Evolutionary conservation across 2,888 invertebrate species (phyloP).

Genomic region (Hetaerina titia): DNA sequence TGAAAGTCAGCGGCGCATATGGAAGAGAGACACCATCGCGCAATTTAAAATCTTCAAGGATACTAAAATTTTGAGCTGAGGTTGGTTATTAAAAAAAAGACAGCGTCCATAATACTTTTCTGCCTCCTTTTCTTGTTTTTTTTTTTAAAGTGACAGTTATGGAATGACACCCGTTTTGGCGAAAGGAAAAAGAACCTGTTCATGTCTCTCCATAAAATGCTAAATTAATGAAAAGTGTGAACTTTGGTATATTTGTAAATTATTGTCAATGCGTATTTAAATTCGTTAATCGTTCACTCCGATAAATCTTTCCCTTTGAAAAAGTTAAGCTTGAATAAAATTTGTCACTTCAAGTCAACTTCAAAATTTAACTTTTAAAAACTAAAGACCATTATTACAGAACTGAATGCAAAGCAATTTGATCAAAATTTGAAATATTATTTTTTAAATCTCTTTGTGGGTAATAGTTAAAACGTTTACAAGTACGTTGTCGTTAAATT

Average conservation of each 20-base stretch:
- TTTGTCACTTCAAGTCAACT: no score
- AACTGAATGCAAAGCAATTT: no score
- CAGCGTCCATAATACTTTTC: neutral
- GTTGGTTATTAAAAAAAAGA: neutral
- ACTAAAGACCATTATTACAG: no score
- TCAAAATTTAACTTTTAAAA: no score
- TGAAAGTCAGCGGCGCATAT: neutral
- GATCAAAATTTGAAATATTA: no score
- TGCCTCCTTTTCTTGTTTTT: neutral
- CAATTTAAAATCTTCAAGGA: slow-evolving; percentile 34
- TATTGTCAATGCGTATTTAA: neutral
- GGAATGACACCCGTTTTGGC: slow-evolving; percentile 41
- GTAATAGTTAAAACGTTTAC: no score
- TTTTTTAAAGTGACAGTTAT: neutral
- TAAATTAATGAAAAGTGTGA: neutral
- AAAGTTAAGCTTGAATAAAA: neutral
- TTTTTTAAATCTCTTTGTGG: no score
- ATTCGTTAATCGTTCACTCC: neutral
- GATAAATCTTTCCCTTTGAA: neutral
- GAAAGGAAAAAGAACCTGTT: neutral
- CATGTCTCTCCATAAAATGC: neutral
- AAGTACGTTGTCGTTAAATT: neutral
- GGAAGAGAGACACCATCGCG: neutral
- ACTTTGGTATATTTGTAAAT: neutral
- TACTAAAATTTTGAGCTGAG: slow-evolving; percentile 19